Evolutionary conservation across 37 sponge, comb jelly and placozoan species (phyloP).

Genomic region (Beroe forskalii): DNA sequence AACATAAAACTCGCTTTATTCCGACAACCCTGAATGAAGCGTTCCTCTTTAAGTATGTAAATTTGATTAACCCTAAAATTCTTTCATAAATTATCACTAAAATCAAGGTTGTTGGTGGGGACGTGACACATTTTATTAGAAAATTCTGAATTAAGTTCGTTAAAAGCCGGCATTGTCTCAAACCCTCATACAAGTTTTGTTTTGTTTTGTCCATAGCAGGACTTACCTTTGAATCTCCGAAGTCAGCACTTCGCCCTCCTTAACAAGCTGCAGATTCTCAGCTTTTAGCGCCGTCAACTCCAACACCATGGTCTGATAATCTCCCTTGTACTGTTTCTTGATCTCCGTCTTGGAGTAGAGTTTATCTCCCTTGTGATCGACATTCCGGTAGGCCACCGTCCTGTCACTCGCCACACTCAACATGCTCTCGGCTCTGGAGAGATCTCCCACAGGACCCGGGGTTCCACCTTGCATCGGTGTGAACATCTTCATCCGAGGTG

Average conservation of each 20-base stretch:
- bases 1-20: too few species aligned
- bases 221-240: conserved; percentile 54
- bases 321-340: conserved; percentile 64
- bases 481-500: conserved; percentile 65
- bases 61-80: background rate
- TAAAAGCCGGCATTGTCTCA: too few species aligned
- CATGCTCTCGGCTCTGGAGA: conserved; percentile 11
- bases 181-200: too few species aligned
- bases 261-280: conserved; percentile 52
- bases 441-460: conserved; percentile 24
- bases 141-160: too few species aligned
- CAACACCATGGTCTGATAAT: conserved; percentile 53
- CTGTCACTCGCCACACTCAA: conserved; percentile 54
- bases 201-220: too few species aligned
- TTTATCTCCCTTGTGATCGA: conserved; percentile 61
- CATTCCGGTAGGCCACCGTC: conserved; percentile 58
- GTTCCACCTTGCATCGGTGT: conserved; percentile 58
- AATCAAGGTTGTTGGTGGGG: too few species aligned
- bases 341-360: conserved; percentile 51
- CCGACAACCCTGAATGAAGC: too few species aligned
- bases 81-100: too few species aligned
- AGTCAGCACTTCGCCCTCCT: conserved; percentile 56
- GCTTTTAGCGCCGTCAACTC: conserved; percentile 56
- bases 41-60: too few species aligned
- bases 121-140: too few species aligned